A percentile compares a stretch with the other conserved stretches of the same genome.
These are phyloP conservation scores for Onychomys arenicola DNA, from an alignment of 2,797 vertebrate species.

Conservation along the genomic window DNA sequence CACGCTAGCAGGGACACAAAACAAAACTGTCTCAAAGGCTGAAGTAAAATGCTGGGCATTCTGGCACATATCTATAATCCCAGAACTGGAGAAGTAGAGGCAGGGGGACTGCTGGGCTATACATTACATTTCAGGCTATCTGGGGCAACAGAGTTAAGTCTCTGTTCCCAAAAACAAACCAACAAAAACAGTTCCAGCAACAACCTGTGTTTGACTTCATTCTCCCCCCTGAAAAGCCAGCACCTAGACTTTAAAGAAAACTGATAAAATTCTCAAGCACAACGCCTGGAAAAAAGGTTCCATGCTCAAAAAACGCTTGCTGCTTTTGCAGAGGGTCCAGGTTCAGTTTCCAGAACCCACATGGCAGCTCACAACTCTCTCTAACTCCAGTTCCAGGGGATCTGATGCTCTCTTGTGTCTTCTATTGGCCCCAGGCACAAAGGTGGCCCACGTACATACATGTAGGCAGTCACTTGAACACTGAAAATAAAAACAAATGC, in stretches of 20 bases:
- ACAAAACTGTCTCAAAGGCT: not conserved
- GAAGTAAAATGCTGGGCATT: not conserved
- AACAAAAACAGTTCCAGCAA: not conserved
- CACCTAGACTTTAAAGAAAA: not conserved
- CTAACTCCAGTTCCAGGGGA: too few species aligned
- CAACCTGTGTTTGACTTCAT: not conserved
- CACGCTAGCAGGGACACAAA: not conserved
- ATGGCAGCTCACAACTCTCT: too few species aligned
- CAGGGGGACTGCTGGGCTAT: not conserved
- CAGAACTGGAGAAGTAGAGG: too few species aligned
- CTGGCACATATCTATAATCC: not conserved
- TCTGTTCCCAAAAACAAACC: not conserved
- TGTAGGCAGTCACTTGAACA: not conserved
- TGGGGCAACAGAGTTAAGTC: not conserved
- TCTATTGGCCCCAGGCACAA: too few species aligned
- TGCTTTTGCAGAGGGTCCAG: not conserved
- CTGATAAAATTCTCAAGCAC: not conserved
- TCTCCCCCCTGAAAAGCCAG: not conserved
- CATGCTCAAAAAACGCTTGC: not conserved
- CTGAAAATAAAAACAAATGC: not conserved
- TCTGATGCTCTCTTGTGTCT: not conserved
- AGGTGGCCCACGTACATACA: not conserved
- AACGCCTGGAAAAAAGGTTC: too few species aligned
- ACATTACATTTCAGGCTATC: not conserved
- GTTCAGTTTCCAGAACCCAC: not conserved